Base-by-base conservation (phyloP, 2,888 invertebrate species). In the Andrena flavipes region DNA sequence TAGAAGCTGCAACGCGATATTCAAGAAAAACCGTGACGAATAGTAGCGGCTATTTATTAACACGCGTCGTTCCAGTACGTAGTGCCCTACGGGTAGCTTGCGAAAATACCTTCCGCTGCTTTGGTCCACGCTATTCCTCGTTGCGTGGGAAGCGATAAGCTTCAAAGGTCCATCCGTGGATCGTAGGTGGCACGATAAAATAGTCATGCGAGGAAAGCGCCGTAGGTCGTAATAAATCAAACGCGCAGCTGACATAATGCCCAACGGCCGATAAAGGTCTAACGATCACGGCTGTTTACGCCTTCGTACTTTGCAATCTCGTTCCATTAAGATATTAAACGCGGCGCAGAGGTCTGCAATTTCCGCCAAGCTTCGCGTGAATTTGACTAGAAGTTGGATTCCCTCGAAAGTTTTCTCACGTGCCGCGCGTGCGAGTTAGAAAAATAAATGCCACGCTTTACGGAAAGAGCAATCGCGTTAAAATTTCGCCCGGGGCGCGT, bases 151-250 rank as follows among this genome's bases (percentile, higher is more conserved):
- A 6, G n/a, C 4, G 6, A 29, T 16, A 16, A 16, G 16, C 35
- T 56, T 16, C 54, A 59, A 69, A 56, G 69, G 56, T 23, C 5
- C 35, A 35, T 68, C 35, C 35, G 71, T 56, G 62, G 76, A 72
- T 72, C 56, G 71, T 72, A 71, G 76, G 76, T 72, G 76, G 72
- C 10, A 23, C 26, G 62, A 71, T 54, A 26, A 64, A 48, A 33
- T 29, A 54, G 23, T 42, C 23, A 71, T 56, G 33, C 13, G 23
- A 33, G 20, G 33, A 30, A 33, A 54, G 4, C 67, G 51, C 29
- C 54, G 30, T n/a, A 16, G 63, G 63, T 49, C 4, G 56, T 16
- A n/a, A 29, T 33, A n/a, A 29, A 54, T 7, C 54, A 23, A 35
- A 29, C 26, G 26, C 48, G 23, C 48, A 64, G 33, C 33, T 48